Evolutionary conservation across 1,140 invertebrate genomes (phyloP), one percentile per base, ranked within the genome.

Genomic region (Euura saliciscinereae): DNA sequence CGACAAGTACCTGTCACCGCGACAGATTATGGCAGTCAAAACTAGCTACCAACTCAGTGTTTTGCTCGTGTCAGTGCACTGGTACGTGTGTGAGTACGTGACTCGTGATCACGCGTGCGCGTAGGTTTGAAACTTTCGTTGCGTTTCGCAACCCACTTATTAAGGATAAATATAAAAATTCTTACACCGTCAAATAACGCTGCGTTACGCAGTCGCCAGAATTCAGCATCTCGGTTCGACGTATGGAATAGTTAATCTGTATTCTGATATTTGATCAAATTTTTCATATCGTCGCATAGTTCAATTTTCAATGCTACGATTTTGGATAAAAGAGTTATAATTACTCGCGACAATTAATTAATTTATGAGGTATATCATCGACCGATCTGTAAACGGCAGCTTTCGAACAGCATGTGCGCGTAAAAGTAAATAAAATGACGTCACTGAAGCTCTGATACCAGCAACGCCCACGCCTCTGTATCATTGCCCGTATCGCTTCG

Each of bases 131-230:
- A 59, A 59, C 51, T 59, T 59, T 59, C 51, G 51, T 59, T 59
- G 51, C 51, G 51, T 59, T 59, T 6, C 51, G 51, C 51, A 59
- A 59, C 51, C 51, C 51, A 59, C 51, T 59, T 59, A 59, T 59
- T 59, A 59, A 59, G 51, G 8, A 59, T 59, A 59, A 11, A 59
- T 59, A 59, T 59, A 59, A 4, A 59, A 59, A 59, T n/a, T 59
- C 51, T 11, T 59, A 59, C 51, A 59, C 8, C 51, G 51, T 59
- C 51, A n/a, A 59, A 28, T 28, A 28, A n/a, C 51, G 10, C 51
- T 11, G 6, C 51, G 51, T 59, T 59, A 59, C 51, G 51, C 51
- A 1, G 51, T 59, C 13, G 13, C 51, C 28, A 28, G 28, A 28
- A 1, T 28, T 1, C 28, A 28, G 28, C 28, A 28, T 28, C 28